phyloP scores from a whole-genome alignment of 2,797 vertebrate species.

The Brotogeris chrysoptera region DNA sequence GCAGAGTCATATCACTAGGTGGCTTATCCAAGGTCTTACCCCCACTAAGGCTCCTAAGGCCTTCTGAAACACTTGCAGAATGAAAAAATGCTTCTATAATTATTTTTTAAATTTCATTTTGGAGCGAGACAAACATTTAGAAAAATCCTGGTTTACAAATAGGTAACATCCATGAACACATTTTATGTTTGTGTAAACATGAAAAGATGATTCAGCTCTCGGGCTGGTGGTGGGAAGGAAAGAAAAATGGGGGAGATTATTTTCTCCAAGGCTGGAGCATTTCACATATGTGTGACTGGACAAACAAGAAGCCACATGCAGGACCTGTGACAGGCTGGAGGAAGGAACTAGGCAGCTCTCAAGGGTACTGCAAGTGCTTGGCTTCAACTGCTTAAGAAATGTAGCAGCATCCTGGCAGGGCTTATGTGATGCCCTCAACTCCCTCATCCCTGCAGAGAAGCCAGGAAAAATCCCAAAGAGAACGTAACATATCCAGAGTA shows the following conservation, averaged over 20 bases:
- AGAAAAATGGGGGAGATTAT: background rate
- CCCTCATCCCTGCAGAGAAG: background rate
- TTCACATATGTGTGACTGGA: background rate
- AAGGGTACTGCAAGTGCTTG: background rate
- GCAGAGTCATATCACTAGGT: background rate
- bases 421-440: background rate
- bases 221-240: background rate
- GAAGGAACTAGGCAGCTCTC: background rate
- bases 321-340: background rate
- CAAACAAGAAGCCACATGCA: fast-evolving
- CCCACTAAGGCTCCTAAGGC: background rate
- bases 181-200: background rate
- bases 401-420: background rate
- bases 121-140: background rate
- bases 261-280: background rate
- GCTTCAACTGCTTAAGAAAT: background rate
- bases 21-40: background rate
- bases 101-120: background rate
- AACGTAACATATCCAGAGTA: background rate
- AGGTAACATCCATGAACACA: background rate
- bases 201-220: background rate
- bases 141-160: background rate
- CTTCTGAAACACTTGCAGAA: background rate
- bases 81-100: background rate
- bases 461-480: background rate